A percentile compares a stretch with the other conserved stretches of the same genome.
Evolutionary conservation across 2,113 vertebrate species (phyloP).

Genomic region (Stegostoma tigrinum): DNA sequence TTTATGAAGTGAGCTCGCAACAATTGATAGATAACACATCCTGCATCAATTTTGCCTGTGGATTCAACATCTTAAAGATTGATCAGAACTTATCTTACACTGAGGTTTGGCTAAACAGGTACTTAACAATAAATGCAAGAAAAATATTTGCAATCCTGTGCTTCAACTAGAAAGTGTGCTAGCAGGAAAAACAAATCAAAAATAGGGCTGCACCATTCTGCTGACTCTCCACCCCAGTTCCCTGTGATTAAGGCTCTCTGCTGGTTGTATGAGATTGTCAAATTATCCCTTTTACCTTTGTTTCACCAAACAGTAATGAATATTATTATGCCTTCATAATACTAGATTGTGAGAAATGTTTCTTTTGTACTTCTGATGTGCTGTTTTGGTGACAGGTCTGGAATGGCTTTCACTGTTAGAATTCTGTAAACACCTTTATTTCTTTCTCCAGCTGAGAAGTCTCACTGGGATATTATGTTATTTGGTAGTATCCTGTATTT

Average conservation of each 20-base stretch:
- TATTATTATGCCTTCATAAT: background rate
- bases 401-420: background rate
- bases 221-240: background rate
- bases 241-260: background rate
- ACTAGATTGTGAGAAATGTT: background rate
- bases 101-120: background rate
- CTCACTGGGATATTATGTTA: background rate
- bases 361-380: background rate
- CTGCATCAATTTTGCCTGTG: background rate
- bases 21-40: conserved; percentile 1
- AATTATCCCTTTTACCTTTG: background rate
- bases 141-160: background rate
- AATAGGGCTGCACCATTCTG: background rate
- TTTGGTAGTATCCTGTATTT: background rate
- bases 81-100: background rate
- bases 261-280: background rate
- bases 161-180: background rate
- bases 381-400: background rate
- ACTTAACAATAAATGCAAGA: background rate
- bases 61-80: background rate
- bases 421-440: background rate
- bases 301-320: background rate
- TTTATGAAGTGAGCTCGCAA: background rate
- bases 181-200: background rate
- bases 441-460: background rate